Evolutionary conservation across 2,797 vertebrate genomes (phyloP), one percentile per base, ranked within the genome.

Genomic region (Megaceryle alcyon): DNA sequence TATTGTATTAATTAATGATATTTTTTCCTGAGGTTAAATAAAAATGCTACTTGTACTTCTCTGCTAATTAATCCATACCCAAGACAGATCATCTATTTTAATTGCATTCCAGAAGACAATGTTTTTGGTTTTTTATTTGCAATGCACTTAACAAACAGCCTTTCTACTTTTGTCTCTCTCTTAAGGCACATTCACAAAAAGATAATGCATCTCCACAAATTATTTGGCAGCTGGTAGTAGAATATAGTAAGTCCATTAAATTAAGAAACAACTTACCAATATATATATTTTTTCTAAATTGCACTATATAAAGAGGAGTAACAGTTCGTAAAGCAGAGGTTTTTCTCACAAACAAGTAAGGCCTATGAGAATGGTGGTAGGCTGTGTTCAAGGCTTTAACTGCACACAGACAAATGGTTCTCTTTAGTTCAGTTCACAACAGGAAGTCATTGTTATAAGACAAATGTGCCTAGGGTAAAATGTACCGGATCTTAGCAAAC

Each of bases 171-270:
- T 90, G 49, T 81, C 16, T 94, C 25, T 94, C 91, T 95, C 92
- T 39, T 54, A 82, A 75, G 79, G 44, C 41, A 82, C 35, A 83
- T 88, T 80, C 60, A 77, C 39, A 79, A 93, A 95, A 94, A 49
- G 54, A 90, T 82, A 91, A 82, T 49, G 51, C 31, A 82, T 94
- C 53, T 71, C 65, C 64, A 86, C 78, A 94, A 89, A 95, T 93
- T 92, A 92, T 92, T 90, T 96, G 93, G 53, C 93, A 97, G 82
- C 81, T 96, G 73, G 68, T 68, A 12, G 63, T 86, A 69, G 54
- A 88, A 92, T 87, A 71, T 88, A 92, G 66, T 82, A 96, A 92
- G 12, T 93, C 64, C 29, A 81, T 95, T 97, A 91, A 92, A 92
- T 91, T 92, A 95, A 91, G 85, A 88, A 92, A 66, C 2, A 23